Evolutionary conservation across 2,113 vertebrate species (phyloP).

Genomic region (Columba livia): DNA sequence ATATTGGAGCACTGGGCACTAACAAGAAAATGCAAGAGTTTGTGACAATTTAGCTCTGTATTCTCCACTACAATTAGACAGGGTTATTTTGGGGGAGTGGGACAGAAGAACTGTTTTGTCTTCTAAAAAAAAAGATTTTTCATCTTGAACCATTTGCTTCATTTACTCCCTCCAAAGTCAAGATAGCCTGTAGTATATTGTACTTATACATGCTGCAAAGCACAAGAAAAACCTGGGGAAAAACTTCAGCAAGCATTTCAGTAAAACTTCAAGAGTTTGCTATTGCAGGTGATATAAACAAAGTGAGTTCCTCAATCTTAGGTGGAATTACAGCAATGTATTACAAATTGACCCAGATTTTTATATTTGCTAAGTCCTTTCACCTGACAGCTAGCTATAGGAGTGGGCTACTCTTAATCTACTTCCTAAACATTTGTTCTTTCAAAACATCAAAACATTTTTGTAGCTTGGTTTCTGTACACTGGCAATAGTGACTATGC

Average conservation of each 20-base stretch:
- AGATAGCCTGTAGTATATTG: neutral
- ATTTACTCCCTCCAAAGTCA: neutral
- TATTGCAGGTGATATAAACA: neutral
- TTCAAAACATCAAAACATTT: neutral
- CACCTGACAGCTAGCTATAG: neutral
- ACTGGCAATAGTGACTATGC: rapidly evolving
- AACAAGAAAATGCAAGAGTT: neutral
- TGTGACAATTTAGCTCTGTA: neutral
- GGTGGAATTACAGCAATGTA: neutral
- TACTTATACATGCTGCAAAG: neutral
- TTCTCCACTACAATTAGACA: neutral
- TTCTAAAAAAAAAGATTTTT: neutral
- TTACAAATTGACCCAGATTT: neutral
- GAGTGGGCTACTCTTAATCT: neutral
- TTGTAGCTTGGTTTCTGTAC: neutral
- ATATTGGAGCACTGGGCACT: neutral
- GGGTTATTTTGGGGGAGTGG: neutral
- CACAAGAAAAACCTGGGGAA: neutral
- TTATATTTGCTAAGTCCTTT: neutral
- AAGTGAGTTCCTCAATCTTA: neutral
- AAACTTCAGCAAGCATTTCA: neutral
- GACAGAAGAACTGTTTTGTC: neutral
- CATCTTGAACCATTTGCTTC: neutral
- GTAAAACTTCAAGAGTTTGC: neutral
- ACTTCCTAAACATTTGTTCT: neutral